Evolutionary conservation across 2,888 invertebrate species (phyloP).

Genomic region (Lasioglossum morio): DNA sequence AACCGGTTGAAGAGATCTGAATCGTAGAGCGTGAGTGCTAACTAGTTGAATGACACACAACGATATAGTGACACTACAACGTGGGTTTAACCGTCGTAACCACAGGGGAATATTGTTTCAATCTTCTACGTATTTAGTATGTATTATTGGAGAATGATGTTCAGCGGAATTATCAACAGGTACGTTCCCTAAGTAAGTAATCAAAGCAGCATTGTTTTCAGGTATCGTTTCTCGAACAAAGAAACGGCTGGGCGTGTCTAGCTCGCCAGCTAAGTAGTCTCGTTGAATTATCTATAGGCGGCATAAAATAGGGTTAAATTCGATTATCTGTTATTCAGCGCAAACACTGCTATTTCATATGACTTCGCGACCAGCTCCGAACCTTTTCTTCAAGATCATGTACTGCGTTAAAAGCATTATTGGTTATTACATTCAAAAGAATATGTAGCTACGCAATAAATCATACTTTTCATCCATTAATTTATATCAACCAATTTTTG

Average conservation of each 20-base stretch:
- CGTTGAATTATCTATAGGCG: slow-evolving; percentile 43
- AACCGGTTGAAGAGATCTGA: not conserved
- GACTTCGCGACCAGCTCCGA: slow-evolving; percentile 65
- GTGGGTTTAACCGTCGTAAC: not conserved
- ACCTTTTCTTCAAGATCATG: slow-evolving; percentile 28
- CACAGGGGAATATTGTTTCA: not conserved
- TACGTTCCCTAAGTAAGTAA: not conserved
- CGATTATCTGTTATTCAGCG: slow-evolving; percentile 72
- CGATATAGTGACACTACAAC: not conserved
- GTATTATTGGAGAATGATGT: not conserved
- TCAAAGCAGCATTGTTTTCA: not conserved
- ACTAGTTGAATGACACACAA: not conserved
- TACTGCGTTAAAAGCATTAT: not conserved
- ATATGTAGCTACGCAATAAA: not conserved
- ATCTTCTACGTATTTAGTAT: not conserved
- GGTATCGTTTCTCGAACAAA: slow-evolving; percentile 36
- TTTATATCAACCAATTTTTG: too few species aligned
- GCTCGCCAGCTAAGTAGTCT: slow-evolving; percentile 12
- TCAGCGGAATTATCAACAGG: not conserved
- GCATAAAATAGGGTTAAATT: slow-evolving; percentile 66
- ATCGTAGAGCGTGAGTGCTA: not conserved
- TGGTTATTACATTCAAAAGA: not conserved
- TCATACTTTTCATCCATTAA: not conserved
- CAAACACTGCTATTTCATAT: slow-evolving; percentile 63
- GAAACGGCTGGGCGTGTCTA: slow-evolving; percentile 45